Evolutionary conservation across 1,140 invertebrate genomes (phyloP).

Genomic region (Acromyrmex heyeri): DNA sequence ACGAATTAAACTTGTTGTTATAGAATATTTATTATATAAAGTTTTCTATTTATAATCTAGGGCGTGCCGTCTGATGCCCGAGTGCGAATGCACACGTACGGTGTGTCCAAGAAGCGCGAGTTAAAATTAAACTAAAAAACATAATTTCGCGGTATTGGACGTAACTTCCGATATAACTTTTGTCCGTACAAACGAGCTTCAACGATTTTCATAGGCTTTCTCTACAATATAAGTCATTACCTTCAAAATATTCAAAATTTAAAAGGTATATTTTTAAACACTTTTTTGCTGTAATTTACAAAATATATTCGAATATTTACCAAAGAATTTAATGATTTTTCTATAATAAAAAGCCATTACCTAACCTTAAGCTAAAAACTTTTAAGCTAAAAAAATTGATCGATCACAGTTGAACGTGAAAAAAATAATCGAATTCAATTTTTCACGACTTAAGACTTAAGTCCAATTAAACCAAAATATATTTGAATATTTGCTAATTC

Average conservation of each 20-base stretch:
- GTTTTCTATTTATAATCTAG: slow-evolving; percentile 38
- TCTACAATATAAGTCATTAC: too few species aligned
- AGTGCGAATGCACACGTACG: slow-evolving; percentile 4
- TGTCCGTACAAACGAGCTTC: neutral
- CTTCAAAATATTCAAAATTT: neutral
- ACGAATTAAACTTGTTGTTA: slow-evolving; percentile 18
- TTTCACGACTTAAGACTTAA: too few species aligned
- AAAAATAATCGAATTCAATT: too few species aligned
- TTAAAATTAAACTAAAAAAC: slow-evolving; percentile 32
- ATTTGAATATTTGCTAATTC: too few species aligned
- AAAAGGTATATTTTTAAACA: neutral
- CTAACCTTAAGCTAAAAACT: too few species aligned
- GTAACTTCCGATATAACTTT: neutral
- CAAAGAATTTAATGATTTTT: too few species aligned
- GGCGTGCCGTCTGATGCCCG: neutral
- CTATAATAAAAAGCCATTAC: too few species aligned
- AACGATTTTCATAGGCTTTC: neutral
- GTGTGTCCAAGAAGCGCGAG: neutral
- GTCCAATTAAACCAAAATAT: too few species aligned
- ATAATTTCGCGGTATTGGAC: slow-evolving; percentile 12
- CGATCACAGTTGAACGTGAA: too few species aligned
- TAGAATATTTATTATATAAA: slow-evolving; percentile 38
- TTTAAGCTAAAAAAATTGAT: too few species aligned
- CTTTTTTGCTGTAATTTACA: neutral
- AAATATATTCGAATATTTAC: neutral